A percentile compares a stretch with the other conserved stretches of the same genome.
phyloP scores from a whole-genome alignment of 2,888 invertebrate genomes.

The Apocheima hispidaria region DNA sequence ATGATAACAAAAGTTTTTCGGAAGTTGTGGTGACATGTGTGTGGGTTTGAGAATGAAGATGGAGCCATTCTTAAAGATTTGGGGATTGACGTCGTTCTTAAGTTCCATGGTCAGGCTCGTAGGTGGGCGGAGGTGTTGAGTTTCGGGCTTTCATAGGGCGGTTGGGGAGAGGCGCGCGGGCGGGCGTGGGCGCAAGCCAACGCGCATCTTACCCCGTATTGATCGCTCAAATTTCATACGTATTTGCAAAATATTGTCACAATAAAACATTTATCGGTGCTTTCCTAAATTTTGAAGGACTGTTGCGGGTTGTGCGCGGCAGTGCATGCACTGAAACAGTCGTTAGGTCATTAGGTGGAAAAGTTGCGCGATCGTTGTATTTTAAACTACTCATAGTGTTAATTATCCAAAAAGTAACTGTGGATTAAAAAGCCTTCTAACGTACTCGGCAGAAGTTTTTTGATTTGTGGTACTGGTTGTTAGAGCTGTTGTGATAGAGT shows the following conservation, averaged over 20 bases:
- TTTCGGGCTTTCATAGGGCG: constrained; percentile 60
- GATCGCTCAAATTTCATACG: constrained; percentile 77
- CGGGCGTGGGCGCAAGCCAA: constrained; percentile 52
- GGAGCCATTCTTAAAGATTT: constrained; percentile 16
- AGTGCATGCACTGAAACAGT: not conserved
- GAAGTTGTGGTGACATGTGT: constrained; percentile 1
- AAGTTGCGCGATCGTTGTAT: not conserved
- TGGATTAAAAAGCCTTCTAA: too few relatives aligned
- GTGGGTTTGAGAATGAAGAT: constrained; percentile 11
- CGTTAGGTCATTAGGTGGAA: not conserved
- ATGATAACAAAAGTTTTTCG: constrained; percentile 4
- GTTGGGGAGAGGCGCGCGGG: constrained; percentile 65
- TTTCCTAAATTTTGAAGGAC: constrained; percentile 7
- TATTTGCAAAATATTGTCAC: constrained; percentile 73
- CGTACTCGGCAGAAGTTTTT: too few relatives aligned
- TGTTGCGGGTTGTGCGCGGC: not conserved
- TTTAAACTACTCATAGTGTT: not conserved
- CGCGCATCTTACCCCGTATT: constrained; percentile 77
- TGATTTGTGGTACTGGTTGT: too few relatives aligned
- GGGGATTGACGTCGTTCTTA: constrained; percentile 48
- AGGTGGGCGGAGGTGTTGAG: constrained; percentile 69
- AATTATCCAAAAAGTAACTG: not conserved
- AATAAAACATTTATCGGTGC: constrained; percentile 51
- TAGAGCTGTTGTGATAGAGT: too few relatives aligned
- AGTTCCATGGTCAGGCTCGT: constrained; percentile 64